phyloP scores from a whole-genome alignment of 2,113 vertebrate species.

The Dendropsophus ebraccatus region DNA sequence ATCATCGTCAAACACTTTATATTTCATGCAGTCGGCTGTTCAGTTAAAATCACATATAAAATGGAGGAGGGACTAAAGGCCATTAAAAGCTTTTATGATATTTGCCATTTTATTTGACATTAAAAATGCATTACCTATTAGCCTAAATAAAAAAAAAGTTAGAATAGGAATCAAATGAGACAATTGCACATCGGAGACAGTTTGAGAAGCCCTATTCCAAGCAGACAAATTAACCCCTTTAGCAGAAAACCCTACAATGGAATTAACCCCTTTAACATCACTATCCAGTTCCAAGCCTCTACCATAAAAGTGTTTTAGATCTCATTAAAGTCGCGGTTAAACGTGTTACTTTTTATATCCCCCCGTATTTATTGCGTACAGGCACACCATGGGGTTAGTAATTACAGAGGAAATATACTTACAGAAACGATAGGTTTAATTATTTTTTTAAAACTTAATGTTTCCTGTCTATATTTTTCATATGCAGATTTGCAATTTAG shows the following conservation, averaged over 20 bases:
- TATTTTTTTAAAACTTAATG: constrained; percentile 41
- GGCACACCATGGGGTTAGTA: constrained; percentile 36
- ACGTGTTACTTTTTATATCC: constrained; percentile 27
- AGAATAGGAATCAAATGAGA: constrained; percentile 52
- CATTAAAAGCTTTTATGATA: constrained; percentile 58
- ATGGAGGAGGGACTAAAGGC: constrained; percentile 35
- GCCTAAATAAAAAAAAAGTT: constrained; percentile 54
- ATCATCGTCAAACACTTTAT: constrained; percentile 45
- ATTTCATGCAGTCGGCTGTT: constrained; percentile 44
- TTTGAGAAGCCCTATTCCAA: constrained; percentile 40
- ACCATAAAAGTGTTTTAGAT: constrained; percentile 14
- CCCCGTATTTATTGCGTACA: constrained; percentile 21
- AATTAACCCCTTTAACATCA: not conserved
- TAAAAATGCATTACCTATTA: constrained; percentile 60
- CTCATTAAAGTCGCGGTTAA: constrained; percentile 26
- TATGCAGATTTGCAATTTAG: constrained; percentile 17
- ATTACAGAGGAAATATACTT: constrained; percentile 30
- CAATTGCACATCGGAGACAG: constrained; percentile 55
- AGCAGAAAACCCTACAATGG: not conserved
- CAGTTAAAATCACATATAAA: constrained; percentile 49
- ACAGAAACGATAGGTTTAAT: constrained; percentile 35
- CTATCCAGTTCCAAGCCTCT: not conserved
- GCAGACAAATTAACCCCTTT: constrained; percentile 52
- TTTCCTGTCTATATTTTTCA: constrained; percentile 27
- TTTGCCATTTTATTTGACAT: constrained; percentile 59